Evolutionary conservation across 2,113 vertebrate genomes (phyloP).

Genomic region (Myocastor coypus): DNA sequence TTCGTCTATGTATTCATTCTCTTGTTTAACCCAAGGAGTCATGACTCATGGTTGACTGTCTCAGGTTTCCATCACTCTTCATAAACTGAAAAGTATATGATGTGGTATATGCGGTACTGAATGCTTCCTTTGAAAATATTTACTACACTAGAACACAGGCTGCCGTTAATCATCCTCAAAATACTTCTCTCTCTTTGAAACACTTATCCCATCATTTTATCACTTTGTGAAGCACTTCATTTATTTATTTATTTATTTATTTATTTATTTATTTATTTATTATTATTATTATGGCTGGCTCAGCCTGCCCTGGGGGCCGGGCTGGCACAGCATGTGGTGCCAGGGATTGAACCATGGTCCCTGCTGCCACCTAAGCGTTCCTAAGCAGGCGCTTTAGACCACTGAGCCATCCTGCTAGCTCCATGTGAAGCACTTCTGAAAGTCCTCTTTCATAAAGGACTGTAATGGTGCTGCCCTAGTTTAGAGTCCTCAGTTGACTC

Average conservation of each 20-base stretch:
- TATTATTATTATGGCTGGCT: too few relatives aligned
- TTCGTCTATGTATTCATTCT: neutral
- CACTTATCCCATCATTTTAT: neutral
- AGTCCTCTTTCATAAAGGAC: neutral
- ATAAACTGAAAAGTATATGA: neutral
- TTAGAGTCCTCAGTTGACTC: neutral
- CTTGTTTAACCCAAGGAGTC: neutral
- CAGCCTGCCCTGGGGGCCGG: too few relatives aligned
- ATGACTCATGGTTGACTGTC: neutral
- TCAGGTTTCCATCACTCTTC: neutral
- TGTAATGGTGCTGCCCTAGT: too few relatives aligned
- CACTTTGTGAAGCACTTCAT: neutral
- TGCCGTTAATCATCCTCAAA: neutral
- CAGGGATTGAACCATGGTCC: too few relatives aligned
- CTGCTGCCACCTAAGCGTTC: too few relatives aligned
- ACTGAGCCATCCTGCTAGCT: too few relatives aligned
- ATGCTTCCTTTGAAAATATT: neutral
- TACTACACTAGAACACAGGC: neutral
- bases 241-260: too few relatives aligned
- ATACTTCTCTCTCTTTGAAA: neutral
- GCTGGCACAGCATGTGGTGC: too few relatives aligned
- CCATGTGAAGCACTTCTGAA: neutral
- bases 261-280: too few relatives aligned
- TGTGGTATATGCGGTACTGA: neutral
- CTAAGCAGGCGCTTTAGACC: too few relatives aligned